Evolutionary conservation across 2,888 invertebrate species (phyloP).

Genomic region (Leptura quadrifasciata): DNA sequence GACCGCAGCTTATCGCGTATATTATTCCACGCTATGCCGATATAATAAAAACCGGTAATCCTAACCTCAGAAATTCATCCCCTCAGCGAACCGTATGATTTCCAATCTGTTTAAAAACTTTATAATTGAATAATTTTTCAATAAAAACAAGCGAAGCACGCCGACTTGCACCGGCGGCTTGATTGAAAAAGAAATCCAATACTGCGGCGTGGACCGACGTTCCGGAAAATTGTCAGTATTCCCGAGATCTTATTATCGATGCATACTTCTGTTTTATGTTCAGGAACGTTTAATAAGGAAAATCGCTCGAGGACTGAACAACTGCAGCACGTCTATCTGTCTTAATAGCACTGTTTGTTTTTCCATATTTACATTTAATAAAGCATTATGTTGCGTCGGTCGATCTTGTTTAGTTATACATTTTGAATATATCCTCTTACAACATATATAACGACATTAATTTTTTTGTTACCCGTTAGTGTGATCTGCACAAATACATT

Average conservation of each 20-base stretch:
- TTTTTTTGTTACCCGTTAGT: too few relatives aligned
- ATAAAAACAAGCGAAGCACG: conserved; percentile 72
- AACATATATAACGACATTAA: too few relatives aligned
- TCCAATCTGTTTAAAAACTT: conserved; percentile 74
- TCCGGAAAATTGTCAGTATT: conserved; percentile 69
- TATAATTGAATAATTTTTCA: conserved; percentile 74
- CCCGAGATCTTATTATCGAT: conserved; percentile 66
- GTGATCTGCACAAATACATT: too few relatives aligned
- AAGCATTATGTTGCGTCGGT: too few relatives aligned
- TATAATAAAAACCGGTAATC: conserved; percentile 50
- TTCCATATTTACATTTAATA: too few relatives aligned
- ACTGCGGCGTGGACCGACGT: conserved; percentile 58
- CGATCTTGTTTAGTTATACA: too few relatives aligned
- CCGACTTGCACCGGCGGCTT: conserved; percentile 58
- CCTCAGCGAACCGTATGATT: conserved; percentile 70
- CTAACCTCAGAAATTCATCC: conserved; percentile 57
- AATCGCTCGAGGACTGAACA: background rate
- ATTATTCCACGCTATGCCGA: conserved; percentile 24
- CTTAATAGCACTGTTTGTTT: background rate
- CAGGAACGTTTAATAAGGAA: conserved; percentile 5
- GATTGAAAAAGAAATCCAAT: conserved; percentile 71
- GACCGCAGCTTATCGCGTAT: conserved; percentile 6
- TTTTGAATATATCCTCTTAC: too few relatives aligned
- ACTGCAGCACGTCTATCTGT: background rate
- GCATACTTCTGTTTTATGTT: conserved; percentile 47